Evolutionary conservation across 2,888 invertebrate genomes (phyloP), one percentile per base, ranked within the genome.

Genomic region (Tolmerus cingulatus): DNA sequence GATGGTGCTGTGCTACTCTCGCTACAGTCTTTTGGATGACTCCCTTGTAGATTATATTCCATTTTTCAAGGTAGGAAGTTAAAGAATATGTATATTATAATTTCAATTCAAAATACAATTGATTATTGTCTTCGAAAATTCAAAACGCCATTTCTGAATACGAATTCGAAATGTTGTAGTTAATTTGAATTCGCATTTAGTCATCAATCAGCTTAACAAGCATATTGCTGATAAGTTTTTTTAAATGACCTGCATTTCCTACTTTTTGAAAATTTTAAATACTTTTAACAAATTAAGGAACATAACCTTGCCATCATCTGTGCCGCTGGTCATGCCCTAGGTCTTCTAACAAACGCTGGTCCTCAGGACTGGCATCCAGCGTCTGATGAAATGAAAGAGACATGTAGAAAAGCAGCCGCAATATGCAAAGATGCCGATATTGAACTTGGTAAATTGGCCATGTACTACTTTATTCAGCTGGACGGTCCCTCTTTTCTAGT

Each of bases 341-440:
- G 97, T 1, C 93, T 98, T 9, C 93, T 97, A 79, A 95, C 96
- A 5, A 95, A 95, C 91, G 91, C 92, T 84, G 97, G 96, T 0
- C 95, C 96, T 1, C 95, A 94, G 88, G 90, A 91, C 1, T 97
- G 97, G 97, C 97, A 97, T 92, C 96, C 96, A 2, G 96, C 96
- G 2, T 92, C 93, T 30, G 93, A 94, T 37, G 93, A 95, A 55
- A 93, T 95, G n/a, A 96, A 95, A 91, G 92, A 93, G 37, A 91
- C 94, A 55, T 96, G 96, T 91, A 91, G 91, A 79, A 91, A 93
- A 89, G 96, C 97, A 1, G 93, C 94, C 0, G 93, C 94, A 9
- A 94, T 94, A 90, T 97, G 96, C 92, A 94, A 95, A 93, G 96
- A 96, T 91, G 90, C 90, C 66, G 90, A 90, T 46, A 94, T 96